Percentiles rank a stretch among this genome's conserved stretches.
These are phyloP conservation scores for Drosophila orena DNA, from an alignment of 1,140 invertebrate genomes.

Conservation along the genomic window DNA sequence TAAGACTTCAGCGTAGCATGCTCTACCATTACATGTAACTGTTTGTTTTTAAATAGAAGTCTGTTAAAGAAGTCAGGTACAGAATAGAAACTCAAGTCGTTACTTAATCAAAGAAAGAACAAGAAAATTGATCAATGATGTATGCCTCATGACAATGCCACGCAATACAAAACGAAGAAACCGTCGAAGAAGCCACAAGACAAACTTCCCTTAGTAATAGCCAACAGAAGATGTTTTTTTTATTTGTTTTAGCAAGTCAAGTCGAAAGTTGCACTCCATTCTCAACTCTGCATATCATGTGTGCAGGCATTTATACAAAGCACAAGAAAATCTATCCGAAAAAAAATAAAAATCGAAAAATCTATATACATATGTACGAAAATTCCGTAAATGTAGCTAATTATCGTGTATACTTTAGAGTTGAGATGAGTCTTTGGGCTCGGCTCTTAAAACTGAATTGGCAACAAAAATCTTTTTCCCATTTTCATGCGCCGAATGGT, in stretches of 20 bases:
- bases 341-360: slow-evolving; percentile 40
- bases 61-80: slow-evolving; percentile 17
- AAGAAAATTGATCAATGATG: slow-evolving; percentile 66
- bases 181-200: slow-evolving; percentile 60
- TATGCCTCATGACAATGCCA: slow-evolving; percentile 65
- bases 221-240: slow-evolving; percentile 36
- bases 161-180: slow-evolving; percentile 51
- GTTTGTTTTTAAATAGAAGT: slow-evolving; percentile 32
- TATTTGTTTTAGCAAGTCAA: slow-evolving; percentile 46
- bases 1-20: slow-evolving; percentile 69
- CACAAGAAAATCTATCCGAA: slow-evolving; percentile 19
- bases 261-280: slow-evolving; percentile 58
- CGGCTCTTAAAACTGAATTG: slow-evolving; percentile 35
- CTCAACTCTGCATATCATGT: slow-evolving; percentile 73
- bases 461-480: slow-evolving; percentile 30
- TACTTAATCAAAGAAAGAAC: slow-evolving; percentile 57
- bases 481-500: slow-evolving; percentile 28
- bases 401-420: slow-evolving; percentile 20
- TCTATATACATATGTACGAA: slow-evolving; percentile 35
- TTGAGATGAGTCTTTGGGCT: slow-evolving; percentile 20
- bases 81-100: slow-evolving; percentile 45
- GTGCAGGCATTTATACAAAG: slow-evolving; percentile 66
- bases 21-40: slow-evolving; percentile 57
- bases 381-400: slow-evolving; percentile 73
- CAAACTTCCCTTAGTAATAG: slow-evolving; percentile 60